Evolutionary conservation across 2,113 vertebrate species (phyloP).

Genomic region (Cyprinus carpio): DNA sequence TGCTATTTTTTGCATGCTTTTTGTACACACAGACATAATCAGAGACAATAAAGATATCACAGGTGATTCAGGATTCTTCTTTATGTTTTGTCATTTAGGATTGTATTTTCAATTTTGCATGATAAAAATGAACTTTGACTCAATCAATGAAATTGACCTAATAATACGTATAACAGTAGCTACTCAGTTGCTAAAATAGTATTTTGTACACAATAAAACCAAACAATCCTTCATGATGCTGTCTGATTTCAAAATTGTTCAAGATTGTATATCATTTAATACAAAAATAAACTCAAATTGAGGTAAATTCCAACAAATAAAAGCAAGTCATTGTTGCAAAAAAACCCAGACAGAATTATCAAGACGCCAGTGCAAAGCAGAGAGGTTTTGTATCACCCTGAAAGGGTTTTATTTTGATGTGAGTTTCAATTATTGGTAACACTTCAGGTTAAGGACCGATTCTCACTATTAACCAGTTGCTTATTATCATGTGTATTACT

Average conservation of each 20-base stretch:
- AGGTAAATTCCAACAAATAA: neutral
- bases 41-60: slow-evolving; percentile 65
- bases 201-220: neutral
- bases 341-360: neutral
- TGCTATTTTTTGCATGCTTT: slow-evolving; percentile 84
- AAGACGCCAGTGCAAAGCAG: neutral
- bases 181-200: neutral
- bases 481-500: neutral
- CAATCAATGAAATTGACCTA: neutral
- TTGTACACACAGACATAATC: slow-evolving; percentile 74
- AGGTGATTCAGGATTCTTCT: neutral
- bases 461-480: neutral
- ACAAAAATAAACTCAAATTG: neutral
- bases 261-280: neutral
- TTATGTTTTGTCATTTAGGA: neutral
- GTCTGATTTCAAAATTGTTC: neutral
- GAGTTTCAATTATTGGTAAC: neutral
- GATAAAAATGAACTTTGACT: neutral
- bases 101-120: neutral
- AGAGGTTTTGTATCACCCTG: neutral
- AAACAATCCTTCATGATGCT: neutral
- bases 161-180: neutral
- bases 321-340: neutral
- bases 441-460: neutral
- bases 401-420: neutral